Percentiles rank a stretch among this genome's conserved stretches.
These are phyloP conservation scores for Macrocentrus cingulum DNA, from an alignment of 1,140 invertebrate species.

Conservation along the genomic window DNA sequence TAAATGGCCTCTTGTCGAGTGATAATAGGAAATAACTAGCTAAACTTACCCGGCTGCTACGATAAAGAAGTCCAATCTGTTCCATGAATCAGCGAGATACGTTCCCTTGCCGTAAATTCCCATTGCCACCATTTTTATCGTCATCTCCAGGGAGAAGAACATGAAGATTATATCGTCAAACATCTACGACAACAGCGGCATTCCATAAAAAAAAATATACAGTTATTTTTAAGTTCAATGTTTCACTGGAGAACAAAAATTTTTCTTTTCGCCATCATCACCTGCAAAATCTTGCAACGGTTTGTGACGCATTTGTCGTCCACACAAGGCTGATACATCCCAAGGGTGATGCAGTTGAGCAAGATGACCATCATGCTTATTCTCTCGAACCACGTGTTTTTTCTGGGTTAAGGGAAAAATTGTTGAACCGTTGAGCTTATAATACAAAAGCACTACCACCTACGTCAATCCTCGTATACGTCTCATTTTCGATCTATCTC, in stretches of 20 bases:
- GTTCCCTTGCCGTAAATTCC: conserved; percentile 93
- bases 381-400: conserved; percentile 95
- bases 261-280: too few species aligned
- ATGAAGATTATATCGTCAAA: conserved; percentile 98
- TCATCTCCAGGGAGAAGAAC: conserved; percentile 96
- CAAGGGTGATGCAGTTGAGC: conserved; percentile 97
- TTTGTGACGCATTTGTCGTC: conserved; percentile 91
- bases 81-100: conserved; percentile 98
- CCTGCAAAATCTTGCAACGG: conserved; percentile 92
- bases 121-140: conserved; percentile 98
- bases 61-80: conserved; percentile 97
- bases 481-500: too few species aligned
- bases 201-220: too few species aligned
- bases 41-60: conserved; percentile 87
- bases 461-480: too few species aligned
- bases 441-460: too few species aligned
- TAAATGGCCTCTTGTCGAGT: not conserved
- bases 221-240: too few species aligned
- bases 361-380: conserved; percentile 98
- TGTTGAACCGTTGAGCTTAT: not conserved
- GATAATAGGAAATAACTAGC: not conserved
- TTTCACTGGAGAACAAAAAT: too few species aligned
- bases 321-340: conserved; percentile 98
- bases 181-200: too few species aligned
- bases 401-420: conserved; percentile 70